A percentile compares a stretch with the other conserved stretches of the same genome.
Evolutionary conservation across 30 jellyfish, hydroid and myxozoan genomes (phyloP).

Genomic region (Nemopilema nomurai): DNA sequence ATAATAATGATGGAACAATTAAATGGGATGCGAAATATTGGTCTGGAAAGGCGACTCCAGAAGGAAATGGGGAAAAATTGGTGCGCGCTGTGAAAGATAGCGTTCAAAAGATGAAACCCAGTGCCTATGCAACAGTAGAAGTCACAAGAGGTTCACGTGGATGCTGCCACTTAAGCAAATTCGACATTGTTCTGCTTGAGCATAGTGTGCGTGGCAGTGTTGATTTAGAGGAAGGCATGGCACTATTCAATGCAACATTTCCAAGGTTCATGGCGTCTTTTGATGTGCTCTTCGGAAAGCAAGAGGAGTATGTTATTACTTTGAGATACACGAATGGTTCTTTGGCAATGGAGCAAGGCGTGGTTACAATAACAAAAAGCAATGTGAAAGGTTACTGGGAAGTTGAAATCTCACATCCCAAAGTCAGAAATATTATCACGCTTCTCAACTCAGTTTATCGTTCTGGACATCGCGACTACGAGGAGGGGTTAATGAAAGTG

Average conservation of each 20-base stretch:
- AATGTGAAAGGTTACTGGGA: slow-evolving; percentile 16
- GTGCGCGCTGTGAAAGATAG: background rate
- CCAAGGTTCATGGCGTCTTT: background rate
- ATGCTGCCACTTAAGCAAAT: background rate
- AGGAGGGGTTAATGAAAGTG: background rate
- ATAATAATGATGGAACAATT: background rate
- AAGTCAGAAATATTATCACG: background rate
- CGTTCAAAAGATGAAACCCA: slow-evolving; percentile 3
- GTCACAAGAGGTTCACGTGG: background rate
- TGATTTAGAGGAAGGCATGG: slow-evolving; percentile 10
- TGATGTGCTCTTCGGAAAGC: background rate
- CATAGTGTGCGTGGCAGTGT: background rate
- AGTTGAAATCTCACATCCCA: slow-evolving; percentile 37
- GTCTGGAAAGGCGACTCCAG: background rate
- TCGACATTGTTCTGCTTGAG: background rate
- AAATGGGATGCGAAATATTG: slow-evolving; percentile 1
- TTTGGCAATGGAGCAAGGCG: background rate
- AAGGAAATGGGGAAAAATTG: background rate
- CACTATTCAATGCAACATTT: background rate
- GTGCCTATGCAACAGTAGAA: background rate
- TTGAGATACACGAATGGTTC: slow-evolving; percentile 11
- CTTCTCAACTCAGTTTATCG: background rate
- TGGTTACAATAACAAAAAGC: slow-evolving; percentile 5
- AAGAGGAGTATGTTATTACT: background rate
- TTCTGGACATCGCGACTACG: background rate